phyloP scores from a whole-genome alignment of 1,140 invertebrate genomes.

The Hyles euphorbiae region DNA sequence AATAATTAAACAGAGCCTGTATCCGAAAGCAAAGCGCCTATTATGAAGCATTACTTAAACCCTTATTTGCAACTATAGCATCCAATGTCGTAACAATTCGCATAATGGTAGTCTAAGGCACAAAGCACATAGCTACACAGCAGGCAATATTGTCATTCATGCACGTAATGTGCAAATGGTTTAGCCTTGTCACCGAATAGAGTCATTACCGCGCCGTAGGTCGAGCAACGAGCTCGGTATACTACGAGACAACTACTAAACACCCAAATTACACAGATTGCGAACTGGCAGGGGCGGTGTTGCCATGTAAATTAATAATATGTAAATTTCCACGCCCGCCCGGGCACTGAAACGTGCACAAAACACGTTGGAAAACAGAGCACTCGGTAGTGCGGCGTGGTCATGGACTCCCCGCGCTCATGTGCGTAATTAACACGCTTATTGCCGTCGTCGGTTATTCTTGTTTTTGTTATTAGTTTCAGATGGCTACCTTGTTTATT shows the following conservation, averaged over 20 bases:
- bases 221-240: conserved; percentile 14
- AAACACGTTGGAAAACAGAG: not conserved
- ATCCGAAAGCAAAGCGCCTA: too few species aligned
- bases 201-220: conserved; percentile 16
- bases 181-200: conserved; percentile 17
- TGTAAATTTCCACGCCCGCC: conserved; percentile 58
- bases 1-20: too few species aligned
- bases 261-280: conserved; percentile 61
- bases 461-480: too few species aligned
- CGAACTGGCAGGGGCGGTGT: conserved; percentile 35
- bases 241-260: conserved; percentile 43
- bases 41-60: too few species aligned
- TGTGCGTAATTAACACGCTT: too few species aligned
- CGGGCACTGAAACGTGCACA: conserved; percentile 7
- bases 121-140: not conserved
- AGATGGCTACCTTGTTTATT: too few species aligned
- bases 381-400: too few species aligned
- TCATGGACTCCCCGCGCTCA: too few species aligned
- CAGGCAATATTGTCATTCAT: not conserved
- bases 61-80: too few species aligned
- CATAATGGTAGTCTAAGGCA: too few species aligned
- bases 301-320: conserved; percentile 68
- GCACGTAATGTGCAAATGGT: not conserved
- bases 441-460: too few species aligned
- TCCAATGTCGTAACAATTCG: too few species aligned